phyloP scores from a whole-genome alignment of 2,797 vertebrate species.

The Mustela erminea region DNA sequence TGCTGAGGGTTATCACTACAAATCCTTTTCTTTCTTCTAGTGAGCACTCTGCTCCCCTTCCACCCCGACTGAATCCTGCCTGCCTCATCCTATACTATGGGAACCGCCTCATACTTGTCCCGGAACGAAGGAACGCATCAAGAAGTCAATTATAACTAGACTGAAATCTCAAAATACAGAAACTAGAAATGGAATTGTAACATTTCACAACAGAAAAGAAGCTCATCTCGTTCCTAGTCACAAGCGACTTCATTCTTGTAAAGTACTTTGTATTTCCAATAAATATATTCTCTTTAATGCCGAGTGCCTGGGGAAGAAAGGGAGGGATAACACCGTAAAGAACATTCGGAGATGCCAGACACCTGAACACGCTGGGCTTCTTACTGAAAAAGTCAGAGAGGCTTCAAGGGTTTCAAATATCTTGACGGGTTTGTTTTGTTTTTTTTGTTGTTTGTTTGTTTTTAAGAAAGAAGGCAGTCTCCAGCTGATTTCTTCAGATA shows the following conservation, averaged over 20 bases:
- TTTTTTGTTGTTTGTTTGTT: not conserved
- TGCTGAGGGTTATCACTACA: not conserved
- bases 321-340: not conserved
- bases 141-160: slow-evolving; percentile 19
- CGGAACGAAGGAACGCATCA: slow-evolving; percentile 42
- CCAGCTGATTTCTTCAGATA: not conserved
- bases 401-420: not conserved
- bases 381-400: not conserved
- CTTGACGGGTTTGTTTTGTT: not conserved
- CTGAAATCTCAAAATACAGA: slow-evolving; percentile 42
- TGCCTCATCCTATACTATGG: not conserved
- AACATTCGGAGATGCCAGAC: not conserved
- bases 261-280: not conserved
- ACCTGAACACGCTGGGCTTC: not conserved
- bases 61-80: not conserved
- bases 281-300: not conserved
- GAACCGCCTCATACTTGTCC: not conserved
- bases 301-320: not conserved
- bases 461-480: not conserved
- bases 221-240: not conserved
- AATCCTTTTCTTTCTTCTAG: not conserved
- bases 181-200: slow-evolving; percentile 2
- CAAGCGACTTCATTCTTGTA: slow-evolving; percentile 36
- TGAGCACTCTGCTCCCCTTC: not conserved
- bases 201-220: slow-evolving; percentile 30